Conservation (phyloP, 2,888 invertebrate genomes). For the Aricia artaxerxes region DNA sequence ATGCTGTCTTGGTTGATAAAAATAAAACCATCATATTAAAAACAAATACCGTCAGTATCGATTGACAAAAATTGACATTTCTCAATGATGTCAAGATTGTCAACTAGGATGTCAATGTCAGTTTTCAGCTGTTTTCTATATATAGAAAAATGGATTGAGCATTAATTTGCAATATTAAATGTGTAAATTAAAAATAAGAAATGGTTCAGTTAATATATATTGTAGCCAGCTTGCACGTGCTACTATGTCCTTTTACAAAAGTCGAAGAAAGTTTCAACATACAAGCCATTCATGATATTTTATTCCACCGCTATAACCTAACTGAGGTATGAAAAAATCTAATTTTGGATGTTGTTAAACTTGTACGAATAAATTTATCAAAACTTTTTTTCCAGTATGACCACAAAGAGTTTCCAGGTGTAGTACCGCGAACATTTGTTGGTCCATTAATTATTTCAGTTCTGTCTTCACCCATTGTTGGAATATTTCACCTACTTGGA, state of each 20-base stretch:
- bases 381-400: constrained; percentile 88
- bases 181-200: constrained; percentile 47
- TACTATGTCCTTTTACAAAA: constrained; percentile 97
- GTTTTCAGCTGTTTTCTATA: constrained; percentile 33
- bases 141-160: constrained; percentile 39
- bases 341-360: constrained; percentile 63
- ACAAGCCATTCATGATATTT: constrained; percentile 98
- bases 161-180: constrained; percentile 43
- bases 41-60: neutral
- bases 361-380: neutral
- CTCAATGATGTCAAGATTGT: neutral
- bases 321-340: constrained; percentile 84
- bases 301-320: constrained; percentile 92
- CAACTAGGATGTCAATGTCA: constrained; percentile 3
- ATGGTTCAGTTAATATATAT: constrained; percentile 89
- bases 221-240: constrained; percentile 88
- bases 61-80: neutral
- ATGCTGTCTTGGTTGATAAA: too few species aligned
- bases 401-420: constrained; percentile 98
- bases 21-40: too few species aligned
- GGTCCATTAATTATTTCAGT: constrained; percentile 92
- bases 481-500: constrained; percentile 83
- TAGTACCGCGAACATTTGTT: constrained; percentile 97
- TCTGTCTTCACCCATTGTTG: constrained; percentile 88
- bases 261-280: constrained; percentile 99